Evolutionary conservation across 2,797 vertebrate genomes (phyloP), one percentile per base, ranked within the genome.

Genomic region (Sebastes vulpes): DNA sequence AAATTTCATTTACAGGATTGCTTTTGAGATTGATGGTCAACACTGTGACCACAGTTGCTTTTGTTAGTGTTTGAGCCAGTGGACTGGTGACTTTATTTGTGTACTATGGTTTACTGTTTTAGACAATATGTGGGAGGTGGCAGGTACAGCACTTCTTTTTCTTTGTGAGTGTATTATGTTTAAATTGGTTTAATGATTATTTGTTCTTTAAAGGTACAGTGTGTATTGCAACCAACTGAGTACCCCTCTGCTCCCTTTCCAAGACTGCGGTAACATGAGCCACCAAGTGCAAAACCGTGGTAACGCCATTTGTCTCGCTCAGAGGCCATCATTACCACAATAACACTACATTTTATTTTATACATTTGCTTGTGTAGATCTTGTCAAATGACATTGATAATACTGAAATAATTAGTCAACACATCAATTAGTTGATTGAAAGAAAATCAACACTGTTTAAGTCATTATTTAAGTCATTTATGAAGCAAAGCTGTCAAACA

Each of bases 11-110:
- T 72, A 54, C 25, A 69, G 58, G 68, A 50, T 4, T 29, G 46
- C 74, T 58, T 84, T 78, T 76, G 68, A 61, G 72, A 82, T 72
- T 79, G 75, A 60, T 71, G 18, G n/a, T 31, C 59, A 68, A 78
- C n/a, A 16, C 48, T 81, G 72, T 72, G 81, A 79, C 84, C 60
- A 72, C 57, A 57, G 56, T 50, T n/a, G 71, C 68, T 75, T 82
- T 11, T 81, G 54, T 77, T 48, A 35, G 53, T 26, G 69, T 84
- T 77, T 74, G 53, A 79, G 18, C 29, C 9, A n/a, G 46, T 64
- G 65, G 65, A 64, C 59, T 78, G 65, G 35, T 77, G 79, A 78
- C 68, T 59, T 74, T 35, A 12, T 68, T 16, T 48, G 72, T 58
- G 65, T 67, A 25, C 50, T n/a, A 3, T 9, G 3, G 60, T 52